Evolutionary conservation across 1,140 invertebrate species (phyloP).

Genomic region (Diachasma alloeum): DNA sequence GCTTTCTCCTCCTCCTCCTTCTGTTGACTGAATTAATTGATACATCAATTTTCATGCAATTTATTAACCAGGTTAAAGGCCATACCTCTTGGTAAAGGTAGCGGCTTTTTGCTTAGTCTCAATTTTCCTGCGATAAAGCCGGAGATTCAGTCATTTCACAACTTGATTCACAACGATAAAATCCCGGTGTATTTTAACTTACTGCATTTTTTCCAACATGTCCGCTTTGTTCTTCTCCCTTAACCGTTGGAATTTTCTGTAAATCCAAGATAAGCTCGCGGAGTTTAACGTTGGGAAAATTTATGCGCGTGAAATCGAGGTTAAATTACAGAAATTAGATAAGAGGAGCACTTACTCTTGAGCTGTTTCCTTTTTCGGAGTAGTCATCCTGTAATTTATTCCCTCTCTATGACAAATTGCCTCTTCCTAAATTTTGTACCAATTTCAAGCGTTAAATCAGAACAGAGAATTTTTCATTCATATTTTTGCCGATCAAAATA

Average conservation of each 20-base stretch:
- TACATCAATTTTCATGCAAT: neutral
- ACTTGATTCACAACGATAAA: neutral
- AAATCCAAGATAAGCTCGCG: slow-evolving; percentile 6
- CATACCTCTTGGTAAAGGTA: neutral
- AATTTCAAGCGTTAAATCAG: neutral
- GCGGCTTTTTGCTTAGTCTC: neutral
- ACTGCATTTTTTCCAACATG: slow-evolving; percentile 20
- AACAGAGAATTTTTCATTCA: too few species aligned
- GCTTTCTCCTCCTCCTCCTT: slow-evolving; percentile 4
- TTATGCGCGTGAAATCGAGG: neutral
- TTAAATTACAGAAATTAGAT: slow-evolving; percentile 18
- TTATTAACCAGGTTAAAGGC: neutral
- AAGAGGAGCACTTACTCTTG: slow-evolving; percentile 20
- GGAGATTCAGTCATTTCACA: neutral
- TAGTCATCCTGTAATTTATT: slow-evolving; percentile 21
- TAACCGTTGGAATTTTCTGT: slow-evolving; percentile 23
- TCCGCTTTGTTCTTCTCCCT: slow-evolving; percentile 17
- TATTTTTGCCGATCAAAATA: too few species aligned
- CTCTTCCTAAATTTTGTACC: neutral
- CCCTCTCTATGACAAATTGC: neutral
- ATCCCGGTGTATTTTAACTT: neutral
- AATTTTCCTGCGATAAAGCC: neutral
- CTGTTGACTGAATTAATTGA: neutral
- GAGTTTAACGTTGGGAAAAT: neutral
- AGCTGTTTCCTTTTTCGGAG: slow-evolving; percentile 19